Conservation (phyloP, 1,140 invertebrate genomes). For the Panulirus ornatus region DNA sequence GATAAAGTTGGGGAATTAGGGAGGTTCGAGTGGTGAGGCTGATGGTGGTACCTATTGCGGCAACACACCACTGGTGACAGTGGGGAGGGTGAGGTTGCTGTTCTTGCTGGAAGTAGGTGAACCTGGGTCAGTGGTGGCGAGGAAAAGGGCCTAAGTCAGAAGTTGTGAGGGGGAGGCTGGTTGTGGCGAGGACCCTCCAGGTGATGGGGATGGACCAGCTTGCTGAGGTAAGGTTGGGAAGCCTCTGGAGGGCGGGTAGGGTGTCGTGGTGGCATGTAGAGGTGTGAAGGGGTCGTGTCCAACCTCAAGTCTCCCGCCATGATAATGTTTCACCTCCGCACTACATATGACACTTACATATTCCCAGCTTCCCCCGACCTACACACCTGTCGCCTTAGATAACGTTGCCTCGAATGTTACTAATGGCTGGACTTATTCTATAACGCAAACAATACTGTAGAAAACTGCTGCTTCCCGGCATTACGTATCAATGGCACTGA, state of each 20-base stretch:
- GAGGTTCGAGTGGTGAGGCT: too few species aligned
- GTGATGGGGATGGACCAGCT: neutral
- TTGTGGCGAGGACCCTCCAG: neutral
- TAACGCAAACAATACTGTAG: too few species aligned
- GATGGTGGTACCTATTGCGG: too few species aligned
- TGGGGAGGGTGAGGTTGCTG: neutral
- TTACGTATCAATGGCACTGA: too few species aligned
- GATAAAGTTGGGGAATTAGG: too few species aligned
- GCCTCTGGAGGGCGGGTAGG: neutral
- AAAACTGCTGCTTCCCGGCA: too few species aligned
- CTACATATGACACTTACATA: constrained; percentile 29
- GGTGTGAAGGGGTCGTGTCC: constrained; percentile 36
- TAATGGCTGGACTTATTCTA: too few species aligned
- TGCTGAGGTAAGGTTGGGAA: neutral
- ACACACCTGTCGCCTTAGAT: neutral
- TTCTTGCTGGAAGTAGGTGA: neutral
- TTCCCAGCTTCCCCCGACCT: constrained; percentile 9
- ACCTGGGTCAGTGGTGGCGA: neutral
- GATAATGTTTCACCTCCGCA: neutral
- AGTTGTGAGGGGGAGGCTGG: neutral
- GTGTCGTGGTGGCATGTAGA: constrained; percentile 38
- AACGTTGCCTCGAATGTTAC: too few species aligned
- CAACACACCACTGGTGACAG: too few species aligned
- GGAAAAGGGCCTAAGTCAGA: neutral
- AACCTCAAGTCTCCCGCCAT: neutral